Evolutionary conservation across 2,888 invertebrate genomes (phyloP).

Genomic region (Caenorhabditis auriculariae): DNA sequence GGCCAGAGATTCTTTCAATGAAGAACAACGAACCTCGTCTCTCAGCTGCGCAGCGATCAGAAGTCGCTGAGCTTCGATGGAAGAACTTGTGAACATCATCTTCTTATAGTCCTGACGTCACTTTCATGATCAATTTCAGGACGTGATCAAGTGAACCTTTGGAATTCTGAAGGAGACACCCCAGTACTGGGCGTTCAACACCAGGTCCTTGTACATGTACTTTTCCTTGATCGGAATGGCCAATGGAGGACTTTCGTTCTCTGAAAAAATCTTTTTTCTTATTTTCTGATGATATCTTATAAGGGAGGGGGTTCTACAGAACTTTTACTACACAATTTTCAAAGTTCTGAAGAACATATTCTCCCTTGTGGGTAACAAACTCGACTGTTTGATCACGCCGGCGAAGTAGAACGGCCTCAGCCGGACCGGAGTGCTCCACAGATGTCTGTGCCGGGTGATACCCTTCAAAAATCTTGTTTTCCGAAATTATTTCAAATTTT

Average conservation of each 20-base stretch:
- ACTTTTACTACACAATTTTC: no score
- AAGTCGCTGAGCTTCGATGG: constrained; percentile 18
- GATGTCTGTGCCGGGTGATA: constrained; percentile 15
- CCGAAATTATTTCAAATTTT: no score
- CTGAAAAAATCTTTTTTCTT: constrained; percentile 7
- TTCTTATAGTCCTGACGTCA: constrained; percentile 8
- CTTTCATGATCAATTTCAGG: background rate
- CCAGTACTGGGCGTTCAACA: constrained; percentile 21
- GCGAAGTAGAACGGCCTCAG: constrained; percentile 22
- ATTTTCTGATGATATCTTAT: no score
- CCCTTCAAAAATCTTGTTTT: constrained; percentile 3
- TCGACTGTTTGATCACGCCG: constrained; percentile 5
- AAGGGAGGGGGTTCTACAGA: no score
- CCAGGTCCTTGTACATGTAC: constrained; percentile 21
- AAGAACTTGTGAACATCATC: constrained; percentile 17
- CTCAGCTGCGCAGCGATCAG: constrained; percentile 17
- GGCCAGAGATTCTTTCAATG: background rate
- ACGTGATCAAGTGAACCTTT: constrained; percentile 2
- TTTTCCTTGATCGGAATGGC: constrained; percentile 18
- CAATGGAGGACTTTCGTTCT: constrained; percentile 12
- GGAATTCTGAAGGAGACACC: constrained; percentile 22
- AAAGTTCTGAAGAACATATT: background rate
- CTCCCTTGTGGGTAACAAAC: no score
- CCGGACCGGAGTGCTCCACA: constrained; percentile 21
- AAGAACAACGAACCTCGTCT: constrained; percentile 1